phyloP scores from a whole-genome alignment of 2,797 vertebrate species.

The Arnoldichthys spilopterus region DNA sequence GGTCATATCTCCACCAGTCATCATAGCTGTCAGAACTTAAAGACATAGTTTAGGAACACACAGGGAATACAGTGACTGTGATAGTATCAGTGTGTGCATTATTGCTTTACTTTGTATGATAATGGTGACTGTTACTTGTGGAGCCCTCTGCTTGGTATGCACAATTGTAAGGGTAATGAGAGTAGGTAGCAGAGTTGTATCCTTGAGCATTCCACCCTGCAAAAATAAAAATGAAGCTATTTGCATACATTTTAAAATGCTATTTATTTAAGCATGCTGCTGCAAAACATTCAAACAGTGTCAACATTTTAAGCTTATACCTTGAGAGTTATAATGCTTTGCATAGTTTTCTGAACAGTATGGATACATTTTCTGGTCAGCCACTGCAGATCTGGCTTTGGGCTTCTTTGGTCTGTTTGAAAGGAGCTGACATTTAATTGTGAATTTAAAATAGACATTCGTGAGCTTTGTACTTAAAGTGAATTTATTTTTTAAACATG shows the following conservation, averaged over 20 bases:
- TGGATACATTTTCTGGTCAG: not conserved
- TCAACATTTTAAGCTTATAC: not conserved
- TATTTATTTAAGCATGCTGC: not conserved
- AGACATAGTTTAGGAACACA: not conserved
- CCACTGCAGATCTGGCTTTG: not conserved
- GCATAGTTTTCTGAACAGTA: not conserved
- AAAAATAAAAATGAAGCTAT: constrained; percentile 1
- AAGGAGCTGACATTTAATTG: not conserved
- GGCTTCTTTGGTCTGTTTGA: constrained; percentile 1
- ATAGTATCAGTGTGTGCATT: not conserved
- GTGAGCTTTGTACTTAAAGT: not conserved
- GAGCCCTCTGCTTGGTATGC: not conserved
- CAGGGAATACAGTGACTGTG: not conserved
- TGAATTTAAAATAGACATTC: not conserved
- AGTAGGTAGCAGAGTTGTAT: not conserved
- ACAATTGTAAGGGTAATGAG: constrained; percentile 4
- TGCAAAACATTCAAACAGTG: not conserved
- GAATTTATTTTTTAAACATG: not conserved
- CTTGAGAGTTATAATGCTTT: not conserved
- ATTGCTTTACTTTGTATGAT: constrained; percentile 10
- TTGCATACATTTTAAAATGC: not conserved
- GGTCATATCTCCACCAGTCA: constrained; percentile 22
- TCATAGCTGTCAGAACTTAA: constrained; percentile 10
- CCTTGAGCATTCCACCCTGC: constrained; percentile 4
- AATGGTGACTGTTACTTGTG: not conserved